Percentiles rank a stretch among this genome's conserved stretches.
Conservation (phyloP, 2,888 invertebrate species). For the Anthoptus insignis region DNA sequence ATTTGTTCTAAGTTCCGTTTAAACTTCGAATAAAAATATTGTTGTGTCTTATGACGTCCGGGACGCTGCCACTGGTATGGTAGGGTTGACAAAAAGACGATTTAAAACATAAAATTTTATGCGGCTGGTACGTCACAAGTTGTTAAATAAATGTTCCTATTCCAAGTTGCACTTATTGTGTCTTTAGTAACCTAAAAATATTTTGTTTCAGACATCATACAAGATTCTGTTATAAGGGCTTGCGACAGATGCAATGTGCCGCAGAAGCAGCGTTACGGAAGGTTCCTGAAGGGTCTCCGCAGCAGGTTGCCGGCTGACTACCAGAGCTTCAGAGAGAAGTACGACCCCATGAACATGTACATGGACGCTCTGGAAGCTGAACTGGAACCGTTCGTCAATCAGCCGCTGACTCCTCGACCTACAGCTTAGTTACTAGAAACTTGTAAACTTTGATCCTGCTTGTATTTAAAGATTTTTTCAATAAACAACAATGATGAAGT, state of each 20-base stretch:
- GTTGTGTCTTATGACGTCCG: too few species aligned
- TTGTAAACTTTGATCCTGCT: too few species aligned
- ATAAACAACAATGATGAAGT: not conserved
- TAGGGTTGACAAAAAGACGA: too few species aligned
- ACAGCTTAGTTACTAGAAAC: not conserved
- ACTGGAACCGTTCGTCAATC: slow-evolving; percentile 46
- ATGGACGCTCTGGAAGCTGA: slow-evolving; percentile 78
- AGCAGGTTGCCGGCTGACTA: slow-evolving; percentile 79
- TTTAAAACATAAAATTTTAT: too few species aligned
- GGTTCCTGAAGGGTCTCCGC: slow-evolving; percentile 68
- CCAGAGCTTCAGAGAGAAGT: slow-evolving; percentile 76
- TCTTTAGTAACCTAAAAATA: not conserved
- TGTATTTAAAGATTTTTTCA: too few species aligned
- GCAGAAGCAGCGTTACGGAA: slow-evolving; percentile 40
- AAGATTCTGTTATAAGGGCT: slow-evolving; percentile 25
- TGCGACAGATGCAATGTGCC: slow-evolving; percentile 42
- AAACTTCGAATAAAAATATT: too few species aligned
- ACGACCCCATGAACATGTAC: slow-evolving; percentile 87
- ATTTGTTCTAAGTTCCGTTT: too few species aligned
- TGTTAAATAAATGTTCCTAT: too few species aligned
- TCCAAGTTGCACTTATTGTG: too few species aligned
- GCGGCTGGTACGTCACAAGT: too few species aligned
- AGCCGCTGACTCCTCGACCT: not conserved
- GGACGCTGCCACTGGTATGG: too few species aligned
- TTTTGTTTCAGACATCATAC: slow-evolving; percentile 31